A percentile compares a stretch with the other conserved stretches of the same genome.
phyloP scores from a whole-genome alignment of 2,888 invertebrate species.

The Phyllotreta striolata region DNA sequence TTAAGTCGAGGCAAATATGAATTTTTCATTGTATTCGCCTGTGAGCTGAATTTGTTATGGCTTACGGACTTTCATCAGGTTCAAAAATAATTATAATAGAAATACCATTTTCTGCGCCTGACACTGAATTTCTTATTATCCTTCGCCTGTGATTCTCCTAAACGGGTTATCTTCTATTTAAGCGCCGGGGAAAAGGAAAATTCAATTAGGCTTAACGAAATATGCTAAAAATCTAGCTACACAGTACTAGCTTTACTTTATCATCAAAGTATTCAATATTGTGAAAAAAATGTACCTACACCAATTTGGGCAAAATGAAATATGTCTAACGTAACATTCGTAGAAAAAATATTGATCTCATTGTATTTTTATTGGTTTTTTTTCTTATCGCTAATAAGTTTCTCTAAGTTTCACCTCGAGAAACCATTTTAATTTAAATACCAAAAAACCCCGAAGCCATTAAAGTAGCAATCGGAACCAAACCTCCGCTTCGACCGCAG shows the following conservation, averaged over 20 bases:
- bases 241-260: no score
- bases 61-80: conserved; percentile 33
- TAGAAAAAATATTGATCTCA: no score
- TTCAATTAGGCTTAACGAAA: conserved; percentile 18
- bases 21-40: conserved; percentile 48
- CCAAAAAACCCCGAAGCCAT: no score
- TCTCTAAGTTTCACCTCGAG: no score
- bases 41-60: conserved; percentile 33
- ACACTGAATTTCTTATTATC: conserved; percentile 28
- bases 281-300: no score
- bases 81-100: conserved; percentile 32
- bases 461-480: no score
- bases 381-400: no score
- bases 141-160: conserved; percentile 14
- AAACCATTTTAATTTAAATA: no score
- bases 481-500: conserved; percentile 26
- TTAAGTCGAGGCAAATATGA: conserved; percentile 51
- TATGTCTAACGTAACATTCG: no score
- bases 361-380: no score
- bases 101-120: conserved; percentile 27
- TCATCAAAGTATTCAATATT: no score
- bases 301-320: no score
- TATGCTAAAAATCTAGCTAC: not conserved
- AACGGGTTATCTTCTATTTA: conserved; percentile 10
- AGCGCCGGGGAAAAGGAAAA: conserved; percentile 6